These are phyloP conservation scores for Orchesella cincta DNA, from an alignment of 1,140 invertebrate species.

Conservation along the genomic window DNA sequence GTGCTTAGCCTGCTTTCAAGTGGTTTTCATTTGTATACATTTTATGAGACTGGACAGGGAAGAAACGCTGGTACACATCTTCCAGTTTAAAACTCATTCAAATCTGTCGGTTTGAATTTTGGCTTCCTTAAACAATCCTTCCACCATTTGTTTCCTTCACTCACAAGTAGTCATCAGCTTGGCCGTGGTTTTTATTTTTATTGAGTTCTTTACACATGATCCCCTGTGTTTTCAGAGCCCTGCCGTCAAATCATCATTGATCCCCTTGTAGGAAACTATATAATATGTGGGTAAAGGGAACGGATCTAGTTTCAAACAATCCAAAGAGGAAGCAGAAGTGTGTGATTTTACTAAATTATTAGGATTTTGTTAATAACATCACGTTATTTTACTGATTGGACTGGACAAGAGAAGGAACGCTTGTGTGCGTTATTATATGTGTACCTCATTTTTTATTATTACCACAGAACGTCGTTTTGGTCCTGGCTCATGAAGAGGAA, in stretches of 20 bases:
- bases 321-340: background rate
- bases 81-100: too few relatives aligned
- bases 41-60: background rate
- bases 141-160: too few relatives aligned
- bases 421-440: background rate
- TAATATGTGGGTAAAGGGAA: too few relatives aligned
- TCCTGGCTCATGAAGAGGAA: conserved; percentile 3
- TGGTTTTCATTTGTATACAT: background rate
- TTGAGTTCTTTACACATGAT: too few relatives aligned
- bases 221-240: too few relatives aligned
- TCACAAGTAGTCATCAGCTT: too few relatives aligned
- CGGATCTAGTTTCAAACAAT: conserved; percentile 10
- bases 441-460: background rate
- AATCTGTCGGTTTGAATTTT: background rate
- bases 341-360: background rate
- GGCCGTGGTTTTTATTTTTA: too few relatives aligned
- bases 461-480: background rate
- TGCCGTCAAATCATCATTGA: too few relatives aligned
- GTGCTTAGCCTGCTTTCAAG: background rate
- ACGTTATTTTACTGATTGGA: conserved; percentile 6
- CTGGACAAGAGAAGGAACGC: background rate
- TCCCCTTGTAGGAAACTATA: too few relatives aligned
- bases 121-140: too few relatives aligned
- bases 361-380: background rate
- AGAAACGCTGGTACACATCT: too few relatives aligned